Percentiles rank a stretch among this genome's conserved stretches.
phyloP scores from a whole-genome alignment of 2,113 vertebrate genomes.

The Sapayoa aenigma region DNA sequence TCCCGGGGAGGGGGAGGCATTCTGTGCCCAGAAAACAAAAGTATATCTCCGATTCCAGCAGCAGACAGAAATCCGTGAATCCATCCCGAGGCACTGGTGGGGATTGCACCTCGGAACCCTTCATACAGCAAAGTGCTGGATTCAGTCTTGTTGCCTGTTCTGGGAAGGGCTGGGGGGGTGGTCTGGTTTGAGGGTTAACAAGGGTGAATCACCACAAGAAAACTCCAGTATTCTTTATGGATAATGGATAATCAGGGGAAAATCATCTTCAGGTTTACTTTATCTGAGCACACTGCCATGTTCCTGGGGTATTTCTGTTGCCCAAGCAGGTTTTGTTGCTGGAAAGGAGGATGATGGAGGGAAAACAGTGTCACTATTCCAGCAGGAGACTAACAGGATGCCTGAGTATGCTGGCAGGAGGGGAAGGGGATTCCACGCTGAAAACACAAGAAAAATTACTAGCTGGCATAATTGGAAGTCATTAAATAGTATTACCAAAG shows the following conservation, averaged over 20 bases:
- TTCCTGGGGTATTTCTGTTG: neutral
- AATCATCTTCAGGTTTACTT: neutral
- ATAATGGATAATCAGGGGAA: neutral
- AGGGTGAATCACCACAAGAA: neutral
- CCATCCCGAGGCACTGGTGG: neutral
- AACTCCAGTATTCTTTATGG: rapidly evolving
- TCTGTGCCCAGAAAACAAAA: neutral
- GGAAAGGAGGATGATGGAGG: neutral
- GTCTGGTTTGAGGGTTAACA: neutral
- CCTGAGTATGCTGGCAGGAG: neutral
- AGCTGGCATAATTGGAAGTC: neutral
- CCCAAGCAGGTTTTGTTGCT: neutral
- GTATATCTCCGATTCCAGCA: neutral
- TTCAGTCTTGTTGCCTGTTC: neutral
- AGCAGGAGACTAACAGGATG: neutral
- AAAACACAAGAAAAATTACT: neutral
- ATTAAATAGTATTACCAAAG: neutral
- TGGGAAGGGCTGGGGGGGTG: neutral
- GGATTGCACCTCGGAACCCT: neutral
- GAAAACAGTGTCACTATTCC: neutral
- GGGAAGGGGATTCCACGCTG: neutral
- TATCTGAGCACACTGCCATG: rapidly evolving
- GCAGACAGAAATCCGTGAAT: neutral
- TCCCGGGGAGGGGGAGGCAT: neutral
- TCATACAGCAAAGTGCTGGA: neutral